Evolutionary conservation across 2,113 vertebrate genomes (phyloP), one percentile per base, ranked within the genome.

Genomic region (Lepus americanus): DNA sequence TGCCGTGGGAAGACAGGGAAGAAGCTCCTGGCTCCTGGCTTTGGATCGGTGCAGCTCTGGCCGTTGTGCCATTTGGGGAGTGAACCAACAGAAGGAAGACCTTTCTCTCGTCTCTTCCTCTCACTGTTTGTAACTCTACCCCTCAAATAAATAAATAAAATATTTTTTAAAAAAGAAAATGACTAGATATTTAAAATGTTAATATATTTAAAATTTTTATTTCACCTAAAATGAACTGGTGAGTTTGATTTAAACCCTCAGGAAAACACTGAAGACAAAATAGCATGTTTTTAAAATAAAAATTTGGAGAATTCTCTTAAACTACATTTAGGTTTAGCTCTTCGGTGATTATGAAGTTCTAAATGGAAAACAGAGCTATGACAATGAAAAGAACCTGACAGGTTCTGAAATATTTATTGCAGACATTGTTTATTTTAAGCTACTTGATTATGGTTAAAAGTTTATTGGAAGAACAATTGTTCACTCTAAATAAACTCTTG

Each of bases 141-240:
- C 44, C 44, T 44, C 44, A 44, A 44, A 44, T 44, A 44, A 44
- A 44, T 44, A 44, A 44, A 44, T 44, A 44, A 39, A 39, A 39
- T 39, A 36, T 44, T 44, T 44, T 44, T 44, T 44, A 44, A 44
- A 44, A 44, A 44, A 44, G 94, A 97, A 97, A 20, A 6, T 64
- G 33, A 95, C 87, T 63, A 88, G 8, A 31, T 16, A 70, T 39
- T 79, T 90, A 33, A 93, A 44, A 67, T 49, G 20, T 17, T 51
- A 74, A 49, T 27, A 59, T 83, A 51, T 4, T 95, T 92, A 94
- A 94, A 90, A 17, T 78, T 72, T 22, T 77, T 67, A 73, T 27
- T 91, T 96, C 69, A 80, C 7, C 92, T 77, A 96, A 87, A 87
- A 95, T 94, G 64, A 85, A 79, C 51, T 77, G 55, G 70, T 6